These are phyloP conservation scores for Bambusicola thoracicus DNA, from an alignment of 2,113 vertebrate genomes.

Conservation along the genomic window DNA sequence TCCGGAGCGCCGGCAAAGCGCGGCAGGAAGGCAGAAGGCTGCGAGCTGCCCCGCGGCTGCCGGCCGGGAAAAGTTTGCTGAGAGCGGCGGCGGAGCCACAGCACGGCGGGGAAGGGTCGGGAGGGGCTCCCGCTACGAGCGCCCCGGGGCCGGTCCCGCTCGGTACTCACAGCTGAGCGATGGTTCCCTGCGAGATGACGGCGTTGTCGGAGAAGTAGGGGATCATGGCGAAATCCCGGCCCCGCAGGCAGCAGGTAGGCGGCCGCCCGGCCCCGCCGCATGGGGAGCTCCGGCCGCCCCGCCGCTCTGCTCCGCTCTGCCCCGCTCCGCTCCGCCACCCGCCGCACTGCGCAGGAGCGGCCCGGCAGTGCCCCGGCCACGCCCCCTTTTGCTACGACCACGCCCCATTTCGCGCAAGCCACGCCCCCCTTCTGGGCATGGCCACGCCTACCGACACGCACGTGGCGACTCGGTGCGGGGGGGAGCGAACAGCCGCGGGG, in stretches of 20 bases:
- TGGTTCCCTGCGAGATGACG: slow-evolving; percentile 88
- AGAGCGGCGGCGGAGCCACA: not conserved
- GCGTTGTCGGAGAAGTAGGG: slow-evolving; percentile 93
- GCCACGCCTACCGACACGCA: not conserved
- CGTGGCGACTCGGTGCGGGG: not conserved
- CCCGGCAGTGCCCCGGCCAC: not conserved
- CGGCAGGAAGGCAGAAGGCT: not conserved
- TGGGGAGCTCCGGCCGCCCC: not conserved
- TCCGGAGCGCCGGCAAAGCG: not conserved
- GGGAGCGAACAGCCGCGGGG: not conserved
- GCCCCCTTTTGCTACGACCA: too few relatives aligned
- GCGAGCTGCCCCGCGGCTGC: not conserved
- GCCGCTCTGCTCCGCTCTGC: not conserved
- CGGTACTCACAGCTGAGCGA: slow-evolving; percentile 92
- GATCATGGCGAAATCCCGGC: slow-evolving; percentile 80
- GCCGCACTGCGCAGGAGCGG: slow-evolving; percentile 8
- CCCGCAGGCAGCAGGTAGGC: not conserved
- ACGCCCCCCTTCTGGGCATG: too few relatives aligned
- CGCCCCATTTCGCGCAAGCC: too few relatives aligned
- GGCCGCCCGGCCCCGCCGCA: slow-evolving; percentile 45
- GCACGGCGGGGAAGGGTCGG: not conserved
- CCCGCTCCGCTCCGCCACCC: not conserved
- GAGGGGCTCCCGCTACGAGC: not conserved
- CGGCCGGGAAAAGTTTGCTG: not conserved
- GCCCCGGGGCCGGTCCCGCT: not conserved